phyloP scores from a whole-genome alignment of 2,113 vertebrate species.

The Dermatemys mawii region DNA sequence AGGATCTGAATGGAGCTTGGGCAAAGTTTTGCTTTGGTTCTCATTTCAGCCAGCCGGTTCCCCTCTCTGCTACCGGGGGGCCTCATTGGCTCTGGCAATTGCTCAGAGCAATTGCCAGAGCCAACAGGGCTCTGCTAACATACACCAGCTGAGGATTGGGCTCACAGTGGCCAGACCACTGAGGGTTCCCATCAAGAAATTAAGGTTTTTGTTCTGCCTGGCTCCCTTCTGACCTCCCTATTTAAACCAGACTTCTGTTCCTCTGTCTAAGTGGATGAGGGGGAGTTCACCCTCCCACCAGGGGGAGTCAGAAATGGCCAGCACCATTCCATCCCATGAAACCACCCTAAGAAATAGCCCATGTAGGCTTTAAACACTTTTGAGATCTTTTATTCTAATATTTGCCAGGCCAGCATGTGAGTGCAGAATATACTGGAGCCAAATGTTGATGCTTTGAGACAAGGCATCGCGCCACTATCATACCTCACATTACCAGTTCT shows the following conservation, averaged over 20 bases:
- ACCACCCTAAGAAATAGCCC: neutral
- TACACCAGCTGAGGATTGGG: neutral
- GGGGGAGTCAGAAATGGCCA: neutral
- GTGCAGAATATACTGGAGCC: neutral
- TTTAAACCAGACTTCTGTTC: too few species aligned
- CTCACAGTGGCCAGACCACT: neutral
- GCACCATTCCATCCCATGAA: neutral
- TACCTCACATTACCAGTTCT: fast-evolving
- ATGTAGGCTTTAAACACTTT: neutral
- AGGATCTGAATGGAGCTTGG: neutral
- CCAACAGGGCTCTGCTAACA: neutral
- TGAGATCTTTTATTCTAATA: neutral
- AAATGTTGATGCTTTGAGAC: neutral
- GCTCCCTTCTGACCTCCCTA: neutral
- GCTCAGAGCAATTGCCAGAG: neutral
- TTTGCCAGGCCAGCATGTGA: neutral
- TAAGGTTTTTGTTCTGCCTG: neutral
- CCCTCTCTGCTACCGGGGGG: neutral
- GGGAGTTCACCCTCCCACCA: neutral
- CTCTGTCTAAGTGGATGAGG: too few species aligned
- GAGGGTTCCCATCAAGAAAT: neutral
- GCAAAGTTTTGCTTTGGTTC: neutral
- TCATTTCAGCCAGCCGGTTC: neutral
- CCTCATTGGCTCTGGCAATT: too few species aligned
- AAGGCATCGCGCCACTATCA: fast-evolving